These are phyloP conservation scores for Thysanoteuthis rhombus DNA, from an alignment of 2,888 invertebrate genomes.

Conservation along the genomic window DNA sequence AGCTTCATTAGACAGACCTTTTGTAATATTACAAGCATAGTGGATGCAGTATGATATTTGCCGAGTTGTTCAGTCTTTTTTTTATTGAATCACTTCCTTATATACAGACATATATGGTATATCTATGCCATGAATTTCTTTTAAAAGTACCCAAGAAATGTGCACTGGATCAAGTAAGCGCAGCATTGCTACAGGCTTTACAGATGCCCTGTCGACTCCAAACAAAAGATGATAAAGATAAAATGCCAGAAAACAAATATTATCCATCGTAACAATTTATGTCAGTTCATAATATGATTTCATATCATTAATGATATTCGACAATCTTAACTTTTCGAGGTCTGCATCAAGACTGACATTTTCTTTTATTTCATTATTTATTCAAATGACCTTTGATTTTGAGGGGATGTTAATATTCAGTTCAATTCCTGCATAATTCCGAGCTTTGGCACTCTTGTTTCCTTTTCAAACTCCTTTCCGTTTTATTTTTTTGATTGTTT, in stretches of 20 bases:
- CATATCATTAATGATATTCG: not conserved
- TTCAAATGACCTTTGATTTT: slow-evolving; percentile 12
- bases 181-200: not conserved
- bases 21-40: no score
- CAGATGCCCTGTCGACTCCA: not conserved
- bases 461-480: not conserved
- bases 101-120: not conserved
- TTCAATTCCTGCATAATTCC: not conserved
- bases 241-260: not conserved
- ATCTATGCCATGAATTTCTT: not conserved
- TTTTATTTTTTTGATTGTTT: not conserved
- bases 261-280: not conserved
- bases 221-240: not conserved
- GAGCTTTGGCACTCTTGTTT: not conserved
- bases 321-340: not conserved
- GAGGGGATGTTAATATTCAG: not conserved
- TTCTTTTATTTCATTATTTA: not conserved
- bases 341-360: not conserved
- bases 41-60: not conserved
- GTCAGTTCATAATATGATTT: slow-evolving; percentile 1
- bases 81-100: not conserved
- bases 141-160: not conserved
- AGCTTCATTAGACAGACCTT: no score
- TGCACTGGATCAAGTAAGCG: not conserved
- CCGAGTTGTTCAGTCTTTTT: not conserved